A percentile compares a stretch with the other conserved stretches of the same genome.
Evolutionary conservation across 2,888 invertebrate species (phyloP).

Genomic region (Leptothorax acervorum): DNA sequence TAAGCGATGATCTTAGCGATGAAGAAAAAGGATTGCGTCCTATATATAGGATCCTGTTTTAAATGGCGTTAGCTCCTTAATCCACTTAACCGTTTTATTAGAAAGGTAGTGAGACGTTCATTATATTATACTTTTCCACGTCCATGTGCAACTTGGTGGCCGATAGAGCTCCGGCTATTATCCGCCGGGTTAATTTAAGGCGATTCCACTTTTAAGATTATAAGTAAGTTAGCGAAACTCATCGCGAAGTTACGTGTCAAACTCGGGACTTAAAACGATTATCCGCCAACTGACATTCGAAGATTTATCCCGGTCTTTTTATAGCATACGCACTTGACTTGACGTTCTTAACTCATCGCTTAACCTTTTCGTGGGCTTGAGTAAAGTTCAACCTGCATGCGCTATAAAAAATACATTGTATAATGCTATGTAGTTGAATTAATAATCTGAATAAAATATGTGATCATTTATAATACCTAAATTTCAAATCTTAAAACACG

Average conservation of each 20-base stretch:
- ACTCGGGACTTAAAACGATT: conserved; percentile 32
- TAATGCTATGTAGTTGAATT: background rate
- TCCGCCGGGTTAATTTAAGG: conserved; percentile 40
- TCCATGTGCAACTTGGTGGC: conserved; percentile 27
- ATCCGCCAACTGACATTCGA: conserved; percentile 3
- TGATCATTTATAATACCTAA: no score
- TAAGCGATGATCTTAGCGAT: background rate
- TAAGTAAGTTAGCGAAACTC: conserved; percentile 52
- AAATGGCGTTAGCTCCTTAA: conserved; percentile 40
- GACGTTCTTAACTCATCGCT: conserved; percentile 9
- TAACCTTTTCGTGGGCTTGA: conserved; percentile 2
- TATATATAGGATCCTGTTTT: conserved; percentile 1
- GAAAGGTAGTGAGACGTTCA: conserved; percentile 40
- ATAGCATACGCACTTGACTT: conserved; percentile 18
- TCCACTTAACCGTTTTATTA: conserved; percentile 52
- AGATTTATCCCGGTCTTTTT: conserved; percentile 38
- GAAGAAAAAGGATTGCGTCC: background rate
- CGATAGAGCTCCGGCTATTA: conserved; percentile 27
- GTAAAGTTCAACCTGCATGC: background rate
- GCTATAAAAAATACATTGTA: background rate
- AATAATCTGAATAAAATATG: background rate
- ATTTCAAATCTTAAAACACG: no score
- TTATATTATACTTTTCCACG: conserved; percentile 48
- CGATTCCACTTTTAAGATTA: conserved; percentile 38
- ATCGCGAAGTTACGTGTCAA: conserved; percentile 35